Evolutionary conservation across 2,113 vertebrate genomes (phyloP), one percentile per base, ranked within the genome.

Genomic region (Trichechus manatus): DNA sequence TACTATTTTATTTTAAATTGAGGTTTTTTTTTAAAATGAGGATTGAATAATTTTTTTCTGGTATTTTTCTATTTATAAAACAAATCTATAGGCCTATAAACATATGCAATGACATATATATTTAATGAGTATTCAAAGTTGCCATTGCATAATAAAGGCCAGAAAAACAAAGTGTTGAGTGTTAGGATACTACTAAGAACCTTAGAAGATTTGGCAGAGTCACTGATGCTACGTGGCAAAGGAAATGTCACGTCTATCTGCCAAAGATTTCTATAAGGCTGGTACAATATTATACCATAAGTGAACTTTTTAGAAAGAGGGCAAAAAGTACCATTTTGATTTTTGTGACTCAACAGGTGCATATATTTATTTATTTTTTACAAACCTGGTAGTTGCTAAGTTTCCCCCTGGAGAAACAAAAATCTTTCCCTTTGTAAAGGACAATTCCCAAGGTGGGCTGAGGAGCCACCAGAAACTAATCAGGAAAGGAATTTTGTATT

Each of bases 401-500:
- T 92, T 94, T 93, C 9, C 64, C 33, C n/a, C 42, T 72, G 78
- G 59, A 85, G 83, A 93, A 88, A 66, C 23, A 61, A 68, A 74
- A 74, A 64, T 77, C 13, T 93, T 93, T 93, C 56, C 29, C 42
- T 92, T 87, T 95, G 59, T 33, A 50, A 95, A 93, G 84, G 47
- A 64, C 25, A 77, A 17, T 97, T 94, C 39, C 89, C 66, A 63
- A 90, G 92, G 64, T 86, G 59, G 29, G 22, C 39, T 5, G 19
- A 92, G 36, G 85, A 93, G 66, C 78, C 11, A 59, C 13, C 13
- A 93, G 81, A 93, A 92, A 53, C 78, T 8, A 82, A 78, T 82
- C 36, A 85, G 59, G 66, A 92, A 92, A 87, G 31, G 53, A 92
- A 97, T 87, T 94, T 22, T 81, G 59, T 90, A 93, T 88, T 91